Evolutionary conservation across 2,113 vertebrate species (phyloP).

Genomic region (Coracopsis vasa): DNA sequence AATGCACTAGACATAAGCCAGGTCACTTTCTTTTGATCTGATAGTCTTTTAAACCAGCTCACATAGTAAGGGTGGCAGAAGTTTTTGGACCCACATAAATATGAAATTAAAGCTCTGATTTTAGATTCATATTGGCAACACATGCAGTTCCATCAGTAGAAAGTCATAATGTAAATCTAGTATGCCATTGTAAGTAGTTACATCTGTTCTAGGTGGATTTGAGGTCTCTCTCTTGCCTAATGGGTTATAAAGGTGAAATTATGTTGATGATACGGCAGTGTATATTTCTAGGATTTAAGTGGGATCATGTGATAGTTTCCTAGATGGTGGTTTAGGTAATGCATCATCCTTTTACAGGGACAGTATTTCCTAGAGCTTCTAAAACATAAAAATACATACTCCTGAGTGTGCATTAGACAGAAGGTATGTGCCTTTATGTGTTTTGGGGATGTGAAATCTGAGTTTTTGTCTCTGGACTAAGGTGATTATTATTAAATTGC

Average conservation of each 20-base stretch:
- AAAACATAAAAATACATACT: not conserved
- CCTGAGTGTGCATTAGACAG: not conserved
- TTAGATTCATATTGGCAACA: not conserved
- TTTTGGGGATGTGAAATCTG: not conserved
- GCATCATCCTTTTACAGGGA: not conserved
- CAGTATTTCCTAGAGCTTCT: not conserved
- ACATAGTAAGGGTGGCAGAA: not conserved
- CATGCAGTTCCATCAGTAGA: not conserved
- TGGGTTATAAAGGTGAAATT: not conserved
- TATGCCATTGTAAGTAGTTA: not conserved
- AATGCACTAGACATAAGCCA: not conserved
- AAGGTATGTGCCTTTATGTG: not conserved
- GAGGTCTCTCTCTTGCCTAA: not conserved
- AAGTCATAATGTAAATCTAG: not conserved
- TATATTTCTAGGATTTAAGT: not conserved
- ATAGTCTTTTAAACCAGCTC: not conserved
- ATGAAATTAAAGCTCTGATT: not conserved
- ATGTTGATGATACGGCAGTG: fast-evolving
- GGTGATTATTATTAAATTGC: not conserved
- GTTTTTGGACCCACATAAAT: not conserved
- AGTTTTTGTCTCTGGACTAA: not conserved
- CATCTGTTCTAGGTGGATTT: not conserved
- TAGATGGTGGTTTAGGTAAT: not conserved
- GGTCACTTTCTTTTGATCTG: not conserved
- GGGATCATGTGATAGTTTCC: not conserved